Evolutionary conservation across 2,113 vertebrate species (phyloP), one percentile per base, ranked within the genome.

Genomic region (Siphamia tubifer): DNA sequence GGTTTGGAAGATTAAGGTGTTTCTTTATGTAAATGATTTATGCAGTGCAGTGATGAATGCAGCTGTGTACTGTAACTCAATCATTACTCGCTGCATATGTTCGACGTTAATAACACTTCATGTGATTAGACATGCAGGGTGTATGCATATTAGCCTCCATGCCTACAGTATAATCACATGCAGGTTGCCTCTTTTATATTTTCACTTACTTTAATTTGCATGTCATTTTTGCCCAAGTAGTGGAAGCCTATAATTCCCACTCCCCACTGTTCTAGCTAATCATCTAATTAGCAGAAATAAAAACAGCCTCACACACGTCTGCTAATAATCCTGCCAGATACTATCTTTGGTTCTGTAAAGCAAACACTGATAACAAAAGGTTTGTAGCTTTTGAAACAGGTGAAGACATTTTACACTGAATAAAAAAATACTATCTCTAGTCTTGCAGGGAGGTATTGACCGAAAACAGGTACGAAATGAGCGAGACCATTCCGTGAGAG

Each of bases 1-100:
- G 19, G 10, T 55, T 58, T 27, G 6, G 17, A 23, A 1, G 43
- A 66, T 57, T 7, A 53, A 57, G 17, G n/a, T 30, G 24, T 69
- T 73, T 47, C 24, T 38, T 32, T 28, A 54, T 64, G 36, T 53
- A 58, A 69, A 65, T 74, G 19, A 65, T 76, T 61, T 21, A 58
- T 63, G 20, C 11, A n/a, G 16, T 13, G 3, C 15, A 52, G n/a
- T 43, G 47, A 81, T 69, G 23, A 21, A 83, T 79, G 34, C 42
- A 57, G 32, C 48, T 56, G 24, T 20, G 47, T 19, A 20, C 15
- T 53, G 0, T 67, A 69, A 61, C 35, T 61, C 38, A 81, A 72
- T 83, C 51, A 60, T 31, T 47, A 56, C 35, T 38, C n/a, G 19
- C 28, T 39, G 21, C 58, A 40, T 34, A 56, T 24, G 8, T 23